phyloP scores from a whole-genome alignment of 2,797 vertebrate species.

The Acanthurus leucopareius region DNA sequence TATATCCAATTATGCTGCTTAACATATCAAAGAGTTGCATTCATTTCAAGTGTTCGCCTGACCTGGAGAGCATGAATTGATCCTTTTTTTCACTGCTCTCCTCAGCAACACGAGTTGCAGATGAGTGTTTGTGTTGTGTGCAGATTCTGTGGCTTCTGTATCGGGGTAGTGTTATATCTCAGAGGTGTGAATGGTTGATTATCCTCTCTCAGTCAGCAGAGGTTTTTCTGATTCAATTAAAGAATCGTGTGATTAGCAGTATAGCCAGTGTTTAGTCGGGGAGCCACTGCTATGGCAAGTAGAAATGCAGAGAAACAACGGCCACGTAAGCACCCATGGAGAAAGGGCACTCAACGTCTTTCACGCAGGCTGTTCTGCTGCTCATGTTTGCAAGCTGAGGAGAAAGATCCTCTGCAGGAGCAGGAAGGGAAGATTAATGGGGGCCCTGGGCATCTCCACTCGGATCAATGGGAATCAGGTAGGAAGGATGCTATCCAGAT shows the following conservation, averaged over 20 bases:
- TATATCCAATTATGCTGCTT: conserved; percentile 67
- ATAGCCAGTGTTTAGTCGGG: background rate
- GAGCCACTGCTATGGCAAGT: conserved; percentile 46
- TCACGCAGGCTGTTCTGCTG: conserved; percentile 74
- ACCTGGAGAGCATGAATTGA: conserved; percentile 64
- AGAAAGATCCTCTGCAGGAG: conserved; percentile 51
- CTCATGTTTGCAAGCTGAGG: conserved; percentile 61
- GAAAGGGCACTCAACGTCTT: conserved; percentile 18
- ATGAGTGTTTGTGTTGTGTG: conserved; percentile 55
- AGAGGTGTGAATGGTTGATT: conserved; percentile 38
- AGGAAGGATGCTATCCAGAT: conserved; percentile 73
- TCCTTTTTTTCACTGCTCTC: conserved; percentile 53
- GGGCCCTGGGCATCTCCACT: conserved; percentile 37
- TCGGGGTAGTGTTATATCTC: conserved; percentile 33
- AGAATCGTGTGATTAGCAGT: conserved; percentile 32
- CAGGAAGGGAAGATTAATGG: conserved; percentile 61
- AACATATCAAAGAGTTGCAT: conserved; percentile 86
- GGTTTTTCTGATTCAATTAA: conserved; percentile 43
- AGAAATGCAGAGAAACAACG: conserved; percentile 17
- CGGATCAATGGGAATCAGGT: conserved; percentile 53
- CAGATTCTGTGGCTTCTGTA: conserved; percentile 51
- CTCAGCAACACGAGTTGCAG: conserved; percentile 77
- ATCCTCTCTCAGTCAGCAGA: conserved; percentile 16
- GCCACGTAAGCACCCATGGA: conserved; percentile 40
- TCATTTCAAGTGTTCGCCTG: conserved; percentile 83